Evolutionary conservation across 2,797 vertebrate species (phyloP).

Genomic region (Anguilla obscura): DNA sequence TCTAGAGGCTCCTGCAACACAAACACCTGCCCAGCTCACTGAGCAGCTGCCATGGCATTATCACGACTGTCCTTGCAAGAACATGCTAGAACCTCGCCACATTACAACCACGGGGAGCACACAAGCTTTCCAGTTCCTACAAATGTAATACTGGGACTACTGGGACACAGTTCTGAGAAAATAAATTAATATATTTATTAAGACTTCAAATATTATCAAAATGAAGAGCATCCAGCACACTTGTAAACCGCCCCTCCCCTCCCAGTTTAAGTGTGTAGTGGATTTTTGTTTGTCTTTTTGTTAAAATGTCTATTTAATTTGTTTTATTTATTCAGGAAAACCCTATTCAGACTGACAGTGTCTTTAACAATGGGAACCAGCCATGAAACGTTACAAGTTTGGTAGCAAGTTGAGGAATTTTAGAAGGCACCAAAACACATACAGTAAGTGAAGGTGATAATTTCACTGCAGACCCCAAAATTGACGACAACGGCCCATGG

Average conservation of each 20-base stretch:
- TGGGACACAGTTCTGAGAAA: too few species aligned
- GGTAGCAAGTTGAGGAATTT: neutral
- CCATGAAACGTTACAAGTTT: neutral
- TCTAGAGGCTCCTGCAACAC: conserved; percentile 33
- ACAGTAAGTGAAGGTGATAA: neutral
- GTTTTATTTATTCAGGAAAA: neutral
- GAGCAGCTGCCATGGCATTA: conserved; percentile 42
- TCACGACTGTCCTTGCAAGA: neutral
- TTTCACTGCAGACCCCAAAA: conserved; percentile 14
- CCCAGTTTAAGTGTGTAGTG: too few species aligned
- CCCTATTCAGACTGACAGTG: neutral
- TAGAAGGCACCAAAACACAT: neutral
- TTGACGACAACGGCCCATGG: neutral
- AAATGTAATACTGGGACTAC: neutral
- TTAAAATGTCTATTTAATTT: neutral
- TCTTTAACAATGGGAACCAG: neutral
- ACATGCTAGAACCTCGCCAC: neutral
- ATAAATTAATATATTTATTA: too few species aligned
- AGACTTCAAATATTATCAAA: too few species aligned
- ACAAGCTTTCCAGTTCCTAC: neutral
- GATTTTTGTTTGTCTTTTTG: neutral
- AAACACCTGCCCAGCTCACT: conserved; percentile 25
- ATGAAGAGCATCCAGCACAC: too few species aligned
- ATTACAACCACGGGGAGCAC: neutral
- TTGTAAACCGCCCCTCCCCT: too few species aligned